A percentile compares a stretch with the other conserved stretches of the same genome.
phyloP scores from a whole-genome alignment of 2,888 invertebrate species.

The Neelides folsomi region DNA sequence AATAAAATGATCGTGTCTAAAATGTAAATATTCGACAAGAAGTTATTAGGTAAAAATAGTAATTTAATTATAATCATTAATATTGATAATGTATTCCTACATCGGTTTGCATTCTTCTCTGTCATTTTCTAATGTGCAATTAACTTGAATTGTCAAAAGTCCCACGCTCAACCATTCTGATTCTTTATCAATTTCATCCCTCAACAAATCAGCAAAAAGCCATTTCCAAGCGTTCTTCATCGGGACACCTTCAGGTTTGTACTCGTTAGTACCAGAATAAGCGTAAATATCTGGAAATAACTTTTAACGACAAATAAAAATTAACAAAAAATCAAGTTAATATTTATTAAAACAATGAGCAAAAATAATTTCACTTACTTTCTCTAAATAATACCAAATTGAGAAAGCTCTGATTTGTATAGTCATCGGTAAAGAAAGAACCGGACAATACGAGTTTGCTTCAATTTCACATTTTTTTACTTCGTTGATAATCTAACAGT shows the following conservation, averaged over 20 bases:
- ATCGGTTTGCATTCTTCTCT: conserved; percentile 47
- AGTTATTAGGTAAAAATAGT: conserved; percentile 5
- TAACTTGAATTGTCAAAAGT: conserved; percentile 49
- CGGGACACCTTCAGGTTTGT: conserved; percentile 35
- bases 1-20: not conserved
- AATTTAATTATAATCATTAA: no score
- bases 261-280: conserved; percentile 31
- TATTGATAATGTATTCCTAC: conserved; percentile 38
- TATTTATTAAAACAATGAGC: not conserved
- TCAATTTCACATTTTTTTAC: conserved; percentile 45
- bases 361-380: conserved; percentile 4
- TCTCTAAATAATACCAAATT: conserved; percentile 46
- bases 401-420: conserved; percentile 54
- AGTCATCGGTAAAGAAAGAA: conserved; percentile 56
- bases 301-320: conserved; percentile 28
- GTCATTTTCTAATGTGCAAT: conserved; percentile 45
- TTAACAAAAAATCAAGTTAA: not conserved
- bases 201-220: conserved; percentile 50
- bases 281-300: conserved; percentile 44
- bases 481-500: conserved; percentile 33
- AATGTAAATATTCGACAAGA: not conserved
- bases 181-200: conserved; percentile 43
- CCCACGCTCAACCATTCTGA: conserved; percentile 48
- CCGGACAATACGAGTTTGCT: conserved; percentile 51
- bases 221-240: conserved; percentile 72